Conservation (phyloP, 2,797 vertebrate species). For the Cuculus canorus region DNA sequence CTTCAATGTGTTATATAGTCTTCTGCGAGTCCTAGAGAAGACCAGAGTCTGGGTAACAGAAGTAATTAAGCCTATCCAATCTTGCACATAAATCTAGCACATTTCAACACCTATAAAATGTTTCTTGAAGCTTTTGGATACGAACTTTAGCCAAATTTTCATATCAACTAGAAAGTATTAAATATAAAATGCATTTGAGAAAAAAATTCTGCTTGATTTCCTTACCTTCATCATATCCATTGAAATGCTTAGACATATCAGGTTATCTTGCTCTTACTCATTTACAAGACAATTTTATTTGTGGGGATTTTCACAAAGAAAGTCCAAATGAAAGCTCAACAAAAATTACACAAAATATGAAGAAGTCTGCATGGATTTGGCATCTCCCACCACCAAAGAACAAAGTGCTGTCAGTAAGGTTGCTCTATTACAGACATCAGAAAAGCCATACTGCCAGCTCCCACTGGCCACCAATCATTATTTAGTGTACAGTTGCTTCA, state of each 20-base stretch:
- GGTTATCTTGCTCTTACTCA: background rate
- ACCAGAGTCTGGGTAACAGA: background rate
- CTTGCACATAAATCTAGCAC: background rate
- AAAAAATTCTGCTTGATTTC: background rate
- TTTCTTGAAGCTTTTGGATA: background rate
- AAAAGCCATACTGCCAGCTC: background rate
- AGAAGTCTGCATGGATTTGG: background rate
- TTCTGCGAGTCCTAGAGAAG: background rate
- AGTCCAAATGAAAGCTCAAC: background rate
- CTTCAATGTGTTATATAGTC: background rate
- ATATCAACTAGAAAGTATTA: background rate
- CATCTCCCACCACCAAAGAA: background rate
- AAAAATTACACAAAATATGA: background rate
- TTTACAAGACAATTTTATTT: background rate
- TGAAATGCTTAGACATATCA: background rate
- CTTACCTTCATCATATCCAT: background rate
- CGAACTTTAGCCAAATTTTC: background rate
- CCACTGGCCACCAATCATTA: background rate
- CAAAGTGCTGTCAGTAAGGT: background rate
- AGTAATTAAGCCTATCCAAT: background rate
- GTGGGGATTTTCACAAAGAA: background rate
- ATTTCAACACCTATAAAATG: background rate
- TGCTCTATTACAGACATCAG: background rate
- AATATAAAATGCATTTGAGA: background rate
- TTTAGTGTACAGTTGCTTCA: background rate